Base-by-base conservation (phyloP, 2,113 vertebrate species). In the Synodontis membranacea region DNA sequence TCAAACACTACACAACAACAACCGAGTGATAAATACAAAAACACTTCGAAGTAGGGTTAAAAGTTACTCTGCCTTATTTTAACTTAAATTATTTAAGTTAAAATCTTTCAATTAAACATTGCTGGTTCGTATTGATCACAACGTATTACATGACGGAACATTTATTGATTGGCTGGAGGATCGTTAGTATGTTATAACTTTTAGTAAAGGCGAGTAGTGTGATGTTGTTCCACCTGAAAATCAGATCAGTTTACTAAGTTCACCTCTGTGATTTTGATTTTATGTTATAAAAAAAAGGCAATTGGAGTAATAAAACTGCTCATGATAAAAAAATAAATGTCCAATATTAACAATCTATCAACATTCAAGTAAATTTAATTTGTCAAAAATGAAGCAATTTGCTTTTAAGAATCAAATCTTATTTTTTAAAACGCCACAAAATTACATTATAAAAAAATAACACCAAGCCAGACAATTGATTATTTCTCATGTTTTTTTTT, bases 351-450 rank as follows among this genome's bases (percentile, higher is more conserved):
- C 23, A 42, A 44, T 14, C 70, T 46, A 39, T 28, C 14, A 76
- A 19, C 37, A 48, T 62, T 37, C 72, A 34, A 82, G 42, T 48
- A 7, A n/a, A 75, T 80, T 86, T n/a, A 80, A 46, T 79, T 31
- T 19, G 48, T 44, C 58, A n/a, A 39, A 46, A 54, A 79, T 23
- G 48, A 12, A 4, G 3, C 23, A 4, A 14, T 37, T 12, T 23
- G n/a, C 54, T 52, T 39, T 46, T 28, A 15, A 75, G 42, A 28
- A 12, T n/a, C 72, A 28, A 7, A 14, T 0, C 12, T 42, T 70
- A 10, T 11, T 54, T 4, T 21, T 46, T 19, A 10, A 39, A 74
- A 28, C 60, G 21, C 4, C 58, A 39, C 14, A 68, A 42, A 58
- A 70, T 12, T 7, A 34, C 23, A 28, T 44, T 5, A 74, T 39